A percentile compares a stretch with the other conserved stretches of the same genome.
Conservation (phyloP, 1,140 invertebrate species). For the Sinella curviseta region DNA sequence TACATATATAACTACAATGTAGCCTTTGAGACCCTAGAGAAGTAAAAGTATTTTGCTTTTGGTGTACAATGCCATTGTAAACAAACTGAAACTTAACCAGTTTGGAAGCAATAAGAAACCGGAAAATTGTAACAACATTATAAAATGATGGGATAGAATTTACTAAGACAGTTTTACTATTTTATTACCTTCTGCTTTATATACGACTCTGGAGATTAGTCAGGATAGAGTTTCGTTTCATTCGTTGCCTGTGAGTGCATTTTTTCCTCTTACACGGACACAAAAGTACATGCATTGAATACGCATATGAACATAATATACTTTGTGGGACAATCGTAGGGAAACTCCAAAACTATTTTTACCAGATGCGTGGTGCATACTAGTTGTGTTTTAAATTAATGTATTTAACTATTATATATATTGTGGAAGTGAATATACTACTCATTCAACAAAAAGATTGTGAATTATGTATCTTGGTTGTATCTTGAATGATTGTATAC, state of each 20-base stretch:
- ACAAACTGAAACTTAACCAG: background rate
- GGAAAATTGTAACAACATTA: background rate
- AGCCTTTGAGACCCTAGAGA: too few relatives aligned
- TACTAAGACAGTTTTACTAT: constrained; percentile 10
- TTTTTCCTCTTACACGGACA: too few relatives aligned
- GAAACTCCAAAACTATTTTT: too few relatives aligned
- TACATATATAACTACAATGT: too few relatives aligned
- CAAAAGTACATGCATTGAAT: background rate
- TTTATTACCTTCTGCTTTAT: constrained; percentile 1
- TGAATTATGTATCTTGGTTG: background rate
- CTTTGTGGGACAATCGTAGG: too few relatives aligned
- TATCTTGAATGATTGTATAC: too few relatives aligned
- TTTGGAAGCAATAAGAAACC: background rate
- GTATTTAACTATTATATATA: background rate
- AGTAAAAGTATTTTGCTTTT: background rate
- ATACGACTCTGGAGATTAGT: background rate
- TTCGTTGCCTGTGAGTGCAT: too few relatives aligned
- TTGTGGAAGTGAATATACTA: background rate
- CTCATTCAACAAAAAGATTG: background rate
- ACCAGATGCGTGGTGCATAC: too few relatives aligned
- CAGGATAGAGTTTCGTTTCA: background rate
- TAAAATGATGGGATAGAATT: background rate
- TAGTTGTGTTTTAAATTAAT: background rate
- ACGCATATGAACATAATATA: too few relatives aligned
- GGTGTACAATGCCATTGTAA: background rate